phyloP scores from a whole-genome alignment of 2,888 invertebrate species.

The Drosophila kambysellisi region DNA sequence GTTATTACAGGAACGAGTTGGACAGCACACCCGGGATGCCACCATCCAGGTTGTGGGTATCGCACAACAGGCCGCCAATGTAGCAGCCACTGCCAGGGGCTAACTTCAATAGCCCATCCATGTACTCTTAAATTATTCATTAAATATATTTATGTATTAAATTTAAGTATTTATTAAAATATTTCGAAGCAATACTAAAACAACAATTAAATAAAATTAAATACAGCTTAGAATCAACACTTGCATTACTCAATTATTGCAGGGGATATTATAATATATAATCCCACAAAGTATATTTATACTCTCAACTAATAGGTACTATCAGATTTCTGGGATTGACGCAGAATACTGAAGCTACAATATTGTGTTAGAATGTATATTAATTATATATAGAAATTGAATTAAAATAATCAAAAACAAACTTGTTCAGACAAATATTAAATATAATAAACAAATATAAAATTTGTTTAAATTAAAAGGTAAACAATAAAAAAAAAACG shows the following conservation, averaged over 20 bases:
- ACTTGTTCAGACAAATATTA: too few relatives aligned
- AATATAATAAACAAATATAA: too few relatives aligned
- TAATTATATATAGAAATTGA: neutral
- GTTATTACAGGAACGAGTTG: slow-evolving; percentile 70
- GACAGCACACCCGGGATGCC: slow-evolving; percentile 80
- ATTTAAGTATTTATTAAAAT: neutral
- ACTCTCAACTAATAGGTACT: too few relatives aligned
- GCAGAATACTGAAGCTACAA: neutral
- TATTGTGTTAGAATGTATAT: neutral
- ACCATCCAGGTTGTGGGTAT: slow-evolving; percentile 71
- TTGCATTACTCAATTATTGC: too few relatives aligned
- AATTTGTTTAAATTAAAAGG: neutral
- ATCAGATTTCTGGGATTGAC: neutral
- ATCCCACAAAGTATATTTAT: neutral
- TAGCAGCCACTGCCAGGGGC: slow-evolving; percentile 73
- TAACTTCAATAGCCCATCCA: neutral
- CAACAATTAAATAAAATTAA: too few relatives aligned
- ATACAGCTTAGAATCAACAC: too few relatives aligned
- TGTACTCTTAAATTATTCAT: neutral
- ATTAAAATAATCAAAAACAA: too few relatives aligned
- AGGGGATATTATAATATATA: too few relatives aligned
- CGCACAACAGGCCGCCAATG: slow-evolving; percentile 79
- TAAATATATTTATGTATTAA: slow-evolving; percentile 20
- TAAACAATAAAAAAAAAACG: too few relatives aligned
- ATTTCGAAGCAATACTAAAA: neutral